A percentile compares a stretch with the other conserved stretches of the same genome.
Evolutionary conservation across 2,888 invertebrate species (phyloP).

Genomic region (Oxyteleia sp.): DNA sequence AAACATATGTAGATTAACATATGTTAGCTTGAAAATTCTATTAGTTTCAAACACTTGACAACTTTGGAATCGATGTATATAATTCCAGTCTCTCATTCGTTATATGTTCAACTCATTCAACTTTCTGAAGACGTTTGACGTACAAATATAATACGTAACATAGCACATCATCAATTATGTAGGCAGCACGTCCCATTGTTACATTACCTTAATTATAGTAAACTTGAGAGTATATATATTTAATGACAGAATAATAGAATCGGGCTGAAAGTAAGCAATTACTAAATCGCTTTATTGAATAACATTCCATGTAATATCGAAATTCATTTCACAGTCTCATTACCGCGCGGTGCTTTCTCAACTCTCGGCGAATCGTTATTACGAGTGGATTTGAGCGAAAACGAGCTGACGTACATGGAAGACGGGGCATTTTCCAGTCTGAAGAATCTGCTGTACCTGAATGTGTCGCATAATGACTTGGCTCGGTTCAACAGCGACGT

Average conservation of each 20-base stretch:
- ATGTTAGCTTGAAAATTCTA: background rate
- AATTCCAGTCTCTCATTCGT: slow-evolving; percentile 2
- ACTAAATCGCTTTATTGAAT: slow-evolving; percentile 62
- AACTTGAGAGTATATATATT: slow-evolving; percentile 33
- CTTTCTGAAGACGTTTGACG: slow-evolving; percentile 8
- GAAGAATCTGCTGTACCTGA: slow-evolving; percentile 90
- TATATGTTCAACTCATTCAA: slow-evolving; percentile 2
- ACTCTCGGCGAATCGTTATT: slow-evolving; percentile 89
- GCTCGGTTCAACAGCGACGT: slow-evolving; percentile 94
- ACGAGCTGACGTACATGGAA: slow-evolving; percentile 92
- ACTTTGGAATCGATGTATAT: background rate
- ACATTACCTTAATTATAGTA: slow-evolving; percentile 18
- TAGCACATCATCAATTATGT: slow-evolving; percentile 9
- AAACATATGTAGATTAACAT: background rate
- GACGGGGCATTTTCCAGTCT: slow-evolving; percentile 92
- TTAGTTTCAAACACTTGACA: slow-evolving; percentile 1
- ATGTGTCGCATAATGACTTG: slow-evolving; percentile 93
- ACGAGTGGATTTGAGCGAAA: slow-evolving; percentile 93
- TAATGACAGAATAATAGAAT: slow-evolving; percentile 36
- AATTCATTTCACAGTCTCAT: slow-evolving; percentile 89
- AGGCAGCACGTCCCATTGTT: slow-evolving; percentile 8
- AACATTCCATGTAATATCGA: slow-evolving; percentile 61
- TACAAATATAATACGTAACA: slow-evolving; percentile 15
- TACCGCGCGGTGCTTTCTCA: slow-evolving; percentile 90
- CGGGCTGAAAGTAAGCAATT: slow-evolving; percentile 48